Base-by-base conservation (phyloP, 2,113 vertebrate species). In the Larimichthys polyactis region DNA sequence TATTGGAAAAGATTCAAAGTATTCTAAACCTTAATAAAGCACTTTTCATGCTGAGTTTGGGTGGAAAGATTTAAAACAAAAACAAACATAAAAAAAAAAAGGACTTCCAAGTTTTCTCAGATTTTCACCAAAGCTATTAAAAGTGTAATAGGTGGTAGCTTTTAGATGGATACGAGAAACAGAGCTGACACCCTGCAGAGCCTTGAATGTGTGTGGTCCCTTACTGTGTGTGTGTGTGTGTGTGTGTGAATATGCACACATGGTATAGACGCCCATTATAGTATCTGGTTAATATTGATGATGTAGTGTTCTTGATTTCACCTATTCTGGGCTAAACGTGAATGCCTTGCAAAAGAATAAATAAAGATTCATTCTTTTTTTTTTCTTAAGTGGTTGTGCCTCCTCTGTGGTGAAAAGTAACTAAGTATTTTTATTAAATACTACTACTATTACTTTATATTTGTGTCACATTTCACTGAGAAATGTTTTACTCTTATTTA, bases 61-160 rank as follows among this genome's bases (percentile, higher is more conserved):
- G 79, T 83, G 83, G 64, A 51, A 67, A 66, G 71, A 62, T 60
- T 65, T 64, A 64, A 68, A 40, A 40, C 1, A 7, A 36, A 36
- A 36, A 7, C 2, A 63, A 67, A 63, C 64, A 32, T n/a, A 32
- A 5, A 5, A 32, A 32, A 5, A 7, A 66, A 63, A 64, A 10
- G 5, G 15, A 75, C 69, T 79, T 62, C 27, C 2, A 76, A 17
- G 60, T 71, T 79, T 78, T 72, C 48, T 90, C 60, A 67, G 24
- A 85, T 82, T 93, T 90, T 94, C 93, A 95, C 93, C 93, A 91
- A 95, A 94, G 92, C 91, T 92, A 91, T 93, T 94, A 91, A 93
- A 36, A 90, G 79, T 87, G 83, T 91, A 81, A 89, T 77, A 85
- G 83, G 64, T 84, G 65, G 83, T 89, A 83, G 92, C 89, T 91